These are phyloP conservation scores for Chroicocephalus ridibundus DNA, from an alignment of 2,113 vertebrate genomes.

Conservation along the genomic window DNA sequence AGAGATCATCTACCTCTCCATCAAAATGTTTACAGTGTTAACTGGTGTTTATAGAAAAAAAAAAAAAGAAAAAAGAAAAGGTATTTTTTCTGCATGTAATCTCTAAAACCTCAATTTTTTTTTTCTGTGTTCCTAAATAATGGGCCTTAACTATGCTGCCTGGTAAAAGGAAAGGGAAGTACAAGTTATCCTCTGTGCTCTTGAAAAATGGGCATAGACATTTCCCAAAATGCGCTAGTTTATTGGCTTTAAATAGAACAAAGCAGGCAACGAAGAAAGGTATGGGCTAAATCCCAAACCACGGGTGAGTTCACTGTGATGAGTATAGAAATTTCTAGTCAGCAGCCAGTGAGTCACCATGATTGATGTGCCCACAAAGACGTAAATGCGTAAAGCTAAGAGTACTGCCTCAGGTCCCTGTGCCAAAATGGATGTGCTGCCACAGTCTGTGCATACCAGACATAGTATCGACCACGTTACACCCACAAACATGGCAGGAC, in stretches of 20 bases:
- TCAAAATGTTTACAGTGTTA: background rate
- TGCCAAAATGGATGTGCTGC: background rate
- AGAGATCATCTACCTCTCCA: background rate
- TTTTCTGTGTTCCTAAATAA: background rate
- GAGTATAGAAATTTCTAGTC: background rate
- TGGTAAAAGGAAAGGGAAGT: background rate
- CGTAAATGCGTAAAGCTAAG: background rate
- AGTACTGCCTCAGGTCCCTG: background rate
- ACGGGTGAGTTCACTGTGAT: background rate
- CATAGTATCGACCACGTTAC: fast-evolving
- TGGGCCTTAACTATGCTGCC: background rate
- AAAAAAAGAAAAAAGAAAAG: too few relatives aligned
- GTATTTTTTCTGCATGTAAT: background rate
- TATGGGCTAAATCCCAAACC: background rate
- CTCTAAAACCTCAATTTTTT: background rate
- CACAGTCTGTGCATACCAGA: background rate
- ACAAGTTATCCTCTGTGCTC: background rate
- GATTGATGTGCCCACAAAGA: background rate
- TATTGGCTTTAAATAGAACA: background rate
- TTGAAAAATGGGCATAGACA: background rate
- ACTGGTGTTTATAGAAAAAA: background rate
- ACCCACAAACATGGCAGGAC: background rate
- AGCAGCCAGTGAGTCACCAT: background rate
- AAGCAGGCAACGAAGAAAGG: background rate
- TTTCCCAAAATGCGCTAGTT: background rate